phyloP scores from a whole-genome alignment of 1,140 invertebrate species.

The Battus philenor region DNA sequence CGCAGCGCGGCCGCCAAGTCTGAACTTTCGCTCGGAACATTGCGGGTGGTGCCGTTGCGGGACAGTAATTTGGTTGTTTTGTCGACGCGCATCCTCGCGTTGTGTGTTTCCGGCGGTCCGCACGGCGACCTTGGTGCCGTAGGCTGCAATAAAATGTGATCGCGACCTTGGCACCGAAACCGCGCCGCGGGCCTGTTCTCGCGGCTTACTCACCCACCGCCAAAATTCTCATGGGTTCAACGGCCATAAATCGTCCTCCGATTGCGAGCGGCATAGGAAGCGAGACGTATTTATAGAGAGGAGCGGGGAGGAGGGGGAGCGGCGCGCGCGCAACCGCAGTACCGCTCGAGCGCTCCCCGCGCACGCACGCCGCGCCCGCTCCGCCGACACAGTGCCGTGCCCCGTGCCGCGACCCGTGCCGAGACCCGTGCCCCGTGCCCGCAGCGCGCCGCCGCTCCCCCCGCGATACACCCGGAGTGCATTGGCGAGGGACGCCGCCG shows the following conservation, averaged over 20 bases:
- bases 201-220: slow-evolving; percentile 35
- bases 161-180: slow-evolving; percentile 34
- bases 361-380: slow-evolving; percentile 24
- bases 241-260: slow-evolving; percentile 67
- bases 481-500: slow-evolving; percentile 48
- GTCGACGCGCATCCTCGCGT: too few relatives aligned
- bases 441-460: slow-evolving; percentile 35
- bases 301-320: slow-evolving; percentile 41
- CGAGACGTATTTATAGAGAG: slow-evolving; percentile 65
- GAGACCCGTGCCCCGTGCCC: slow-evolving; percentile 47
- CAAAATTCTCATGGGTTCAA: slow-evolving; percentile 65
- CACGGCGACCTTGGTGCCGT: slow-evolving; percentile 2
- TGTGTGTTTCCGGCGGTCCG: neutral
- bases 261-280: slow-evolving; percentile 61
- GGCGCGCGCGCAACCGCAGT: slow-evolving; percentile 23
- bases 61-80: too few relatives aligned
- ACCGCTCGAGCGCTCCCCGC: slow-evolving; percentile 20
- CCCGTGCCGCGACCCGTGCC: slow-evolving; percentile 28
- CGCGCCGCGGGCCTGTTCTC: slow-evolving; percentile 11
- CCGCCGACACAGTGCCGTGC: slow-evolving; percentile 48
- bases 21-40: too few relatives aligned
- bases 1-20: too few relatives aligned
- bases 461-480: slow-evolving; percentile 48
- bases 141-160: neutral
- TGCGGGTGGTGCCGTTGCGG: too few relatives aligned